Conservation (phyloP, 2,797 vertebrate species). For the Columba guinea region DNA sequence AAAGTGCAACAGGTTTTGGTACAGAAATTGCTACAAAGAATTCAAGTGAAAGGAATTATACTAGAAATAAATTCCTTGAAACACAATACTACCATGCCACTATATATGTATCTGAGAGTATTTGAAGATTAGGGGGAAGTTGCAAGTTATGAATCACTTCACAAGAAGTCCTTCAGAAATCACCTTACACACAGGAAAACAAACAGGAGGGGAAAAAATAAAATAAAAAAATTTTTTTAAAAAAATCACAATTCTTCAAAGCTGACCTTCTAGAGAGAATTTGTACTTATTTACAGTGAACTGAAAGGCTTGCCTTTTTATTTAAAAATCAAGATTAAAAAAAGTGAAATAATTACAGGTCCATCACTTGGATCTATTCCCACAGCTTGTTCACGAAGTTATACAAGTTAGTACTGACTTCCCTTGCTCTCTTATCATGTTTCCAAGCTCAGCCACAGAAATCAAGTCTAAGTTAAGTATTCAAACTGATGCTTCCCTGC, state of each 20-base stretch:
- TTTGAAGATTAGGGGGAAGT: not conserved
- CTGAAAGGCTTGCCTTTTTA: not conserved
- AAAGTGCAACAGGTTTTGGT: conserved; percentile 16
- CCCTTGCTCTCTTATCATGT: not conserved
- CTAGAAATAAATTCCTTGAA: not conserved
- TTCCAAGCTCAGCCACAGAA: not conserved
- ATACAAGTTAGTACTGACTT: not conserved
- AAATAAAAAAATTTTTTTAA: no score
- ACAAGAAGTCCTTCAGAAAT: not conserved
- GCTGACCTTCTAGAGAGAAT: not conserved
- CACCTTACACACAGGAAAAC: not conserved
- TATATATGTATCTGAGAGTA: not conserved
- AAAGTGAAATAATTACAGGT: not conserved
- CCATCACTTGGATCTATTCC: not conserved
- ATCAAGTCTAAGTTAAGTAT: not conserved
- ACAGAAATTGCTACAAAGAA: not conserved
- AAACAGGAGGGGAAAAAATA: not conserved
- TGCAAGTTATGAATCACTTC: not conserved
- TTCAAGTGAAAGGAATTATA: not conserved
- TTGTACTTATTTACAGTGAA: not conserved
- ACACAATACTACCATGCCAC: not conserved
- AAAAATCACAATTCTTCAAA: not conserved
- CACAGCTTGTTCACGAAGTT: not conserved
- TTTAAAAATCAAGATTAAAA: not conserved
- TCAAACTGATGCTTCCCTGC: not conserved